These are phyloP conservation scores for Chaetodon trifascialis DNA, from an alignment of 2,113 vertebrate species.

Conservation along the genomic window DNA sequence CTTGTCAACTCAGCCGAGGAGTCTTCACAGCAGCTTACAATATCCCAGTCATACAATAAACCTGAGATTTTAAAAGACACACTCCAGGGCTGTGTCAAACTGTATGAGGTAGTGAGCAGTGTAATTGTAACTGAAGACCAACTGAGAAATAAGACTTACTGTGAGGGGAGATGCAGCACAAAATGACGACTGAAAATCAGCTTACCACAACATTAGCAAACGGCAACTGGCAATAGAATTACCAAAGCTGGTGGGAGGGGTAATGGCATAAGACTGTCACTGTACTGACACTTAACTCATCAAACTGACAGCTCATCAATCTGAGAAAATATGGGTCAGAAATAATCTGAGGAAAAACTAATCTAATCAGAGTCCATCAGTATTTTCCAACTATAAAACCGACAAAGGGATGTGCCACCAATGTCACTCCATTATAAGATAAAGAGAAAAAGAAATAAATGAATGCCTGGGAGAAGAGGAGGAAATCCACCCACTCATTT, in stretches of 20 bases:
- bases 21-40: neutral
- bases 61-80: slow-evolving; percentile 1
- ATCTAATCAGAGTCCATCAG: slow-evolving; percentile 52
- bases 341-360: slow-evolving; percentile 45
- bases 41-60: slow-evolving; percentile 14
- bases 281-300: slow-evolving; percentile 10
- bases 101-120: neutral
- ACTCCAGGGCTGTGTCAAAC: neutral
- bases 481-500: slow-evolving; percentile 41
- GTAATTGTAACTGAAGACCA: neutral
- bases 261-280: neutral
- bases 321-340: slow-evolving; percentile 37
- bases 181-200: neutral
- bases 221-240: neutral
- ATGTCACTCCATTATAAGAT: slow-evolving; percentile 27
- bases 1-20: neutral
- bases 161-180: neutral
- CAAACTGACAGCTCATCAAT: slow-evolving; percentile 45
- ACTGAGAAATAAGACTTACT: neutral
- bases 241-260: neutral
- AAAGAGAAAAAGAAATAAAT: slow-evolving; percentile 21
- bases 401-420: slow-evolving; percentile 22
- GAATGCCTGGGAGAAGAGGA: neutral
- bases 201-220: neutral
- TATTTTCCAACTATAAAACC: slow-evolving; percentile 36